phyloP scores from a whole-genome alignment of 1,140 invertebrate species.

The Lepeophtheirus salmonis region DNA sequence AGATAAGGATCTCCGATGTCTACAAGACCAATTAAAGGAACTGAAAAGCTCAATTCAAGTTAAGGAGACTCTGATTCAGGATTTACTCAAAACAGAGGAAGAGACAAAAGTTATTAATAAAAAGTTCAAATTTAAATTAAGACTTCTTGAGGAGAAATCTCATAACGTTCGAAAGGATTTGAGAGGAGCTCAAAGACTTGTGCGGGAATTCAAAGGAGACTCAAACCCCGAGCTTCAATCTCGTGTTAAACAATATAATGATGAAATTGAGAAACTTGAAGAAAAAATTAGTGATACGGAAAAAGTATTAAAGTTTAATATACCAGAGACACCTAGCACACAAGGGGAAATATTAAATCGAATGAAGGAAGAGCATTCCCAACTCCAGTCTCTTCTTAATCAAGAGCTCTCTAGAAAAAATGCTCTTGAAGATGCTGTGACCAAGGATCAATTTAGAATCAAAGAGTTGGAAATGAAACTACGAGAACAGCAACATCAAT shows the following conservation, averaged over 20 bases:
- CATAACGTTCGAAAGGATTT: not conserved
- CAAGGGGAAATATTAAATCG: not conserved
- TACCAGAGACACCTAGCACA: not conserved
- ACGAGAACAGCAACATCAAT: not conserved
- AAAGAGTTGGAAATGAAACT: not conserved
- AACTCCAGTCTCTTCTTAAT: not conserved
- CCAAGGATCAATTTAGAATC: not conserved
- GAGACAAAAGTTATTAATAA: not conserved
- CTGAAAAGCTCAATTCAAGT: not conserved
- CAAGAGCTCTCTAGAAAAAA: not conserved
- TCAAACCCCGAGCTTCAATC: not conserved
- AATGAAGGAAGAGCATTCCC: not conserved
- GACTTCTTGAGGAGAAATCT: not conserved
- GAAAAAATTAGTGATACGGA: not conserved
- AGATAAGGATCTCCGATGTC: not conserved
- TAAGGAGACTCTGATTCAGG: not conserved
- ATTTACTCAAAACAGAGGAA: not conserved
- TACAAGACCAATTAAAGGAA: not conserved
- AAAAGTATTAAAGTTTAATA: not conserved
- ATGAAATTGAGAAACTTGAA: not conserved
- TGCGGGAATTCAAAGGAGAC: not conserved
- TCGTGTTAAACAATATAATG: not conserved
- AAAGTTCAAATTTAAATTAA: not conserved
- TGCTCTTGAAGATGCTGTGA: not conserved
- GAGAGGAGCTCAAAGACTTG: not conserved